These are phyloP conservation scores for Scomber japonicus DNA, from an alignment of 2,113 vertebrate genomes.

Conservation along the genomic window DNA sequence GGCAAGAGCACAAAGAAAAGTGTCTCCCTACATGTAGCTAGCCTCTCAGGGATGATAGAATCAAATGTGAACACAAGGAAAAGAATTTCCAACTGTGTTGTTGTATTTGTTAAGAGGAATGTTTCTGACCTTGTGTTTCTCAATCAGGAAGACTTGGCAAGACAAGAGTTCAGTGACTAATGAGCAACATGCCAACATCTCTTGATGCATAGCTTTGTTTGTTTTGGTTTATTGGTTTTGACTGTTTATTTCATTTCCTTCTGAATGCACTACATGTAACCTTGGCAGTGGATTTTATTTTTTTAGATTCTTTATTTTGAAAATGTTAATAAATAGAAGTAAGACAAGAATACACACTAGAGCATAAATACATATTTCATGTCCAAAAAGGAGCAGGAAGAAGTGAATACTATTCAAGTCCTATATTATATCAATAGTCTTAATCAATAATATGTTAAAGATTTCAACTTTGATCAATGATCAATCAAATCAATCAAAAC, in stretches of 20 bases:
- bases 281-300: no score
- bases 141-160: neutral
- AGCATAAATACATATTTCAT: no score
- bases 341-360: no score
- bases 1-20: slow-evolving; percentile 2
- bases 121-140: neutral
- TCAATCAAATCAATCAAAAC: no score
- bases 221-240: neutral
- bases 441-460: no score
- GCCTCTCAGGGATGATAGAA: neutral
- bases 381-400: no score
- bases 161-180: neutral
- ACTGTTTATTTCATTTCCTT: neutral
- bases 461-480: no score
- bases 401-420: no score
- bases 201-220: neutral
- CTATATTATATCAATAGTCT: no score
- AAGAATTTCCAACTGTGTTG: neutral
- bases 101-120: neutral
- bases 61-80: neutral
- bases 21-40: neutral
- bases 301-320: no score
- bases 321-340: no score
- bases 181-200: neutral
- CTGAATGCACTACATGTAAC: no score